Base-by-base conservation (phyloP, 2,113 vertebrate genomes). In the Myiozetetes cayanensis region DNA sequence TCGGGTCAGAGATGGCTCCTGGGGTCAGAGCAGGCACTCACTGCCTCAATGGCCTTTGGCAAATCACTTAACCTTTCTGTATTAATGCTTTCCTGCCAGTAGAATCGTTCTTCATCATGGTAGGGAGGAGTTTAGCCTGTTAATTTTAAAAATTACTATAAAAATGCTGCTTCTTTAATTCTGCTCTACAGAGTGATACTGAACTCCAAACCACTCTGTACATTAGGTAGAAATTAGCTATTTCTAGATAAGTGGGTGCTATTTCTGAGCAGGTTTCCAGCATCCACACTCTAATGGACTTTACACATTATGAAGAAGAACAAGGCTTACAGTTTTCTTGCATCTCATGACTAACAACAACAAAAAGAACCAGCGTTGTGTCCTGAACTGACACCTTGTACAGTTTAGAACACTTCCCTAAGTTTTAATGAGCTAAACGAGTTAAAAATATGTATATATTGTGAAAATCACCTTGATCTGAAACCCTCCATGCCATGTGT, bases 51-150 rank as follows among this genome's bases (percentile, higher is more conserved):
- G 92, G 90, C 92, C 95, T 91, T 91, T 93, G 85, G 89, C 93
- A 93, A 84, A 59, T 80, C 94, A 91, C 79, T 94, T 94, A 89
- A 96, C 92, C 94, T 95, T 74, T 67, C 70, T 41, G 47, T 85
- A 93, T 77, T 77, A 90, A 93, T 84, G 92, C 65, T 74, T 87
- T 70, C 61, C 61, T 85, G 89, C 53, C 66, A 82, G 43, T 18
- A 47, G 52, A 83, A 67, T 1, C 70, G 82, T 85, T 93, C 47
- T 82, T 91, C 74, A 68, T 78, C 67, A 25, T 3, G 25, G 44
- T 15, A 55, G 3, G 71, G 52, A 93, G 72, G 59, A 88, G 68
- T 71, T 93, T 44, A 71, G 70, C 65, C 44, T 6, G 2, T 68
- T 95, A 86, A 94, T 92, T 94, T 88, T 83, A 75, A 92, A 93